phyloP scores from a whole-genome alignment of 2,797 vertebrate genomes.

The Chelon auratus region DNA sequence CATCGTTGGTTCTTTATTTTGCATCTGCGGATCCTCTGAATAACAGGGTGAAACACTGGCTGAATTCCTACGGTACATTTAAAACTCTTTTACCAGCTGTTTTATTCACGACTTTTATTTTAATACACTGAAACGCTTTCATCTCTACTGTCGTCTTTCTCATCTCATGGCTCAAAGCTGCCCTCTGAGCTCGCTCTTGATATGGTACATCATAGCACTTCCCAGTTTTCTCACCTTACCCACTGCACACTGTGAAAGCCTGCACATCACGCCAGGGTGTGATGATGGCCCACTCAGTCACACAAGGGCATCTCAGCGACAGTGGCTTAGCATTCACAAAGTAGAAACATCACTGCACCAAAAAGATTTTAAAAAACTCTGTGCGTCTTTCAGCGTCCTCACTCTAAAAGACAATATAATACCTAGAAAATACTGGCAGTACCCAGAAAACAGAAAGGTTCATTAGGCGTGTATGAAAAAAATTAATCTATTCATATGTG shows the following conservation, averaged over 20 bases:
- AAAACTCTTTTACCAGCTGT: slow-evolving; percentile 54
- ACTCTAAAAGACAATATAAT: background rate
- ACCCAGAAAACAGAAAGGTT: background rate
- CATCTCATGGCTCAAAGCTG: slow-evolving; percentile 66
- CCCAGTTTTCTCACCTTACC: slow-evolving; percentile 79
- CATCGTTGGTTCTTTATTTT: slow-evolving; percentile 19
- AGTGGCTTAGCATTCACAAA: slow-evolving; percentile 63
- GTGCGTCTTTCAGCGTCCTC: slow-evolving; percentile 10
- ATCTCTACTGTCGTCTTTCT: slow-evolving; percentile 64
- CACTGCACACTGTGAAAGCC: slow-evolving; percentile 70
- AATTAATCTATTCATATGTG: background rate
- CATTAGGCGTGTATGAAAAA: background rate
- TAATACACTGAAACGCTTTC: slow-evolving; percentile 74
- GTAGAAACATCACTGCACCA: slow-evolving; percentile 16
- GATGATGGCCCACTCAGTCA: slow-evolving; percentile 71
- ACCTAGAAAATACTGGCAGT: slow-evolving; percentile 24
- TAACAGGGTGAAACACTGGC: slow-evolving; percentile 38
- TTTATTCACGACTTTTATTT: slow-evolving; percentile 73
- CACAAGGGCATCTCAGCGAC: slow-evolving; percentile 69
- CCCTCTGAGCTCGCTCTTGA: slow-evolving; percentile 66
- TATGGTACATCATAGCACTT: slow-evolving; percentile 75
- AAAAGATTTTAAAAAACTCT: slow-evolving; percentile 2
- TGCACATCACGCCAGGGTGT: slow-evolving; percentile 64
- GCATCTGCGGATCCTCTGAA: slow-evolving; percentile 20
- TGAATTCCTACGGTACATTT: slow-evolving; percentile 48